These are phyloP conservation scores for Drosophila mimica DNA, from an alignment of 2,888 invertebrate species.

Conservation along the genomic window DNA sequence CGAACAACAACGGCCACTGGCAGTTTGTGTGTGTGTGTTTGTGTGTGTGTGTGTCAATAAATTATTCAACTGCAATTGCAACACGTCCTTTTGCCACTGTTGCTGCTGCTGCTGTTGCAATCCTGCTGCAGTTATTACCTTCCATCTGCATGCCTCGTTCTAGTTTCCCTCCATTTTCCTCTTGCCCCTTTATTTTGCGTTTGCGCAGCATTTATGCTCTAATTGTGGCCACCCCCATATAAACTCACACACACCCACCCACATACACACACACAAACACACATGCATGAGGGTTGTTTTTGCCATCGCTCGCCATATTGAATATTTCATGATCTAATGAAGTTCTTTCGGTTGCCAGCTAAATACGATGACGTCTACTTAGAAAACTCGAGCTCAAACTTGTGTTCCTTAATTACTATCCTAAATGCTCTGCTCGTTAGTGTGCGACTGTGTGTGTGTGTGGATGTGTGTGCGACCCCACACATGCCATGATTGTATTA, in stretches of 20 bases:
- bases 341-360: conserved; percentile 65
- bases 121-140: conserved; percentile 23
- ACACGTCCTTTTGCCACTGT: conserved; percentile 38
- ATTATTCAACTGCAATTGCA: conserved; percentile 69
- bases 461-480: conserved; percentile 30
- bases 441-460: conserved; percentile 17
- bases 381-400: conserved; percentile 39
- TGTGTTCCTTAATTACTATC: conserved; percentile 55
- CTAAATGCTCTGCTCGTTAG: conserved; percentile 41
- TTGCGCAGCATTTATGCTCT: conserved; percentile 78
- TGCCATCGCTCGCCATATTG: conserved; percentile 73
- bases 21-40: conserved; percentile 27
- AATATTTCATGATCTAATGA: conserved; percentile 81
- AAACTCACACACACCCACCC: conserved; percentile 5
- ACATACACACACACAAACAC: conserved; percentile 19
- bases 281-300: conserved; percentile 52
- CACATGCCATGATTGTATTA: conserved; percentile 65
- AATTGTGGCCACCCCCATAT: conserved; percentile 62
- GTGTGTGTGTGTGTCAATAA: conserved; percentile 38
- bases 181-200: conserved; percentile 47
- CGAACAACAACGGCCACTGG: conserved; percentile 16
- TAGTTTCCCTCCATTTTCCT: conserved; percentile 3
- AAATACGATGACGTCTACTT: conserved; percentile 24
- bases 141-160: conserved; percentile 8
- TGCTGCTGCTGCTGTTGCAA: conserved; percentile 18